A percentile compares a stretch with the other conserved stretches of the same genome.
phyloP scores from a whole-genome alignment of 2,113 vertebrate species.

The Myiozetetes cayanensis region DNA sequence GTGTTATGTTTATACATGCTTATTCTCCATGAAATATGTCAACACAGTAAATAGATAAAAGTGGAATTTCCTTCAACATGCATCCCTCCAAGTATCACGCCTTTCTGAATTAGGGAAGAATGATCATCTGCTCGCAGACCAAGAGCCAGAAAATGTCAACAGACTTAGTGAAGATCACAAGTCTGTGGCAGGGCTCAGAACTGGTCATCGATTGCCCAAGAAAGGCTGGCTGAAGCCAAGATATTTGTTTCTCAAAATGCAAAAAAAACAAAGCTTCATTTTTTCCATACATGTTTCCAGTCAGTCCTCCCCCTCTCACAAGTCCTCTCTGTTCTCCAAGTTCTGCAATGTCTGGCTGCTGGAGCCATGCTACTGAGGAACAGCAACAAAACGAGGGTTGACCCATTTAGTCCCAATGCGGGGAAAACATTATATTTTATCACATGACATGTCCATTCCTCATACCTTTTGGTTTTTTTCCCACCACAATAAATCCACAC shows the following conservation, averaged over 20 bases:
- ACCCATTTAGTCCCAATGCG: neutral
- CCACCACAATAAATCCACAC: neutral
- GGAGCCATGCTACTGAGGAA: neutral
- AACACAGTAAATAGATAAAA: neutral
- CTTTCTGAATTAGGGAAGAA: neutral
- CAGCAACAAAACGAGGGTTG: neutral
- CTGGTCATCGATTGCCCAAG: neutral
- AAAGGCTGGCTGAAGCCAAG: neutral
- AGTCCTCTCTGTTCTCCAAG: rapidly evolving
- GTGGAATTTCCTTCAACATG: neutral
- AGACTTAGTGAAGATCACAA: neutral
- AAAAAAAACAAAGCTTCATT: neutral
- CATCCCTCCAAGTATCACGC: neutral
- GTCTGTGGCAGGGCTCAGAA: neutral
- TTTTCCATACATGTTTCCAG: neutral
- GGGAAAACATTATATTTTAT: neutral
- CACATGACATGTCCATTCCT: neutral
- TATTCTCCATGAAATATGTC: neutral
- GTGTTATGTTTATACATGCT: neutral
- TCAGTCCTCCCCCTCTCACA: neutral
- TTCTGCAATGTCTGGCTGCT: neutral
- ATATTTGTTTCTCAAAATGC: neutral
- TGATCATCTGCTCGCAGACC: neutral
- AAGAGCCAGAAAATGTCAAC: neutral
- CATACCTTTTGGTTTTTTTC: neutral